A percentile compares a stretch with the other conserved stretches of the same genome.
Evolutionary conservation across 2,888 invertebrate genomes (phyloP).

Genomic region (Gibbula magus): DNA sequence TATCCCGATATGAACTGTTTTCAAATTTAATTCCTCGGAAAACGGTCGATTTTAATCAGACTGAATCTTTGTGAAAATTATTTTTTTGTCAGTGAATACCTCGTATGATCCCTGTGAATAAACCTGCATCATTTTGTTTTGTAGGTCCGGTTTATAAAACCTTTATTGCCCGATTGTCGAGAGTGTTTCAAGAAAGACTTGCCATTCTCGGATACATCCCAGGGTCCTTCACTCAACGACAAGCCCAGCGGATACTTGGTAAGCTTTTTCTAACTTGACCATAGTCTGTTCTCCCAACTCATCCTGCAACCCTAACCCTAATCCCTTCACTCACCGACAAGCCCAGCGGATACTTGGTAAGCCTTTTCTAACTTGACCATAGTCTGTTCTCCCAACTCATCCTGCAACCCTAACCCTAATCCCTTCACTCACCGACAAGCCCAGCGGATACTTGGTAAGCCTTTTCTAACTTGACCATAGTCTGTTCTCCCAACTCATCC

Average conservation of each 20-base stretch:
- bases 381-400: too few species aligned
- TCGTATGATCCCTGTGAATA: not conserved
- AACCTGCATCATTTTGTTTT: not conserved
- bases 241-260: constrained; percentile 41
- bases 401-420: too few species aligned
- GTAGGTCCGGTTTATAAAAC: constrained; percentile 39
- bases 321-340: constrained; percentile 39
- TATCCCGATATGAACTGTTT: too few species aligned
- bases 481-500: too few species aligned
- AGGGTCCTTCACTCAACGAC: constrained; percentile 39
- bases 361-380: too few species aligned
- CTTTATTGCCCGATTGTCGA: constrained; percentile 37
- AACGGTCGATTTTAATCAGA: too few species aligned
- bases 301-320: too few species aligned
- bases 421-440: constrained; percentile 42
- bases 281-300: too few species aligned
- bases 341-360: constrained; percentile 40
- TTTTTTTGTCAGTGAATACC: not conserved
- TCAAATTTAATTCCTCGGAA: too few species aligned
- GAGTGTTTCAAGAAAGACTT: constrained; percentile 31
- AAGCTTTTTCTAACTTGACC: too few species aligned
- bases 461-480: too few species aligned
- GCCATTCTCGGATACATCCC: constrained; percentile 47
- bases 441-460: constrained; percentile 37
- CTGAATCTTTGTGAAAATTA: not conserved